These are phyloP conservation scores for Eristalis pertinax DNA, from an alignment of 2,888 invertebrate genomes.

Conservation along the genomic window DNA sequence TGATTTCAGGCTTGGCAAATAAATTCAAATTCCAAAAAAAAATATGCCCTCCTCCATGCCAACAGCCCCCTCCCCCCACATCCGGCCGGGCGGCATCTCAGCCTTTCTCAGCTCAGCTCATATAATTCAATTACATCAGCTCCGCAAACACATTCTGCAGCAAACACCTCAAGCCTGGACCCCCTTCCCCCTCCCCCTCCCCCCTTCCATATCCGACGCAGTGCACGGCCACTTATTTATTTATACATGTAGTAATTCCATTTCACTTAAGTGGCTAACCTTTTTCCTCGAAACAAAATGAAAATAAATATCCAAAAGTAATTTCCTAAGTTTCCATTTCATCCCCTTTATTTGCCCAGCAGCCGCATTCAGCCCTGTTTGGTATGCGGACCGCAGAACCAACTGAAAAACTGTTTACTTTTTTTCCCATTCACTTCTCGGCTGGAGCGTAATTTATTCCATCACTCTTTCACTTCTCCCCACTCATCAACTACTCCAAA, in stretches of 20 bases:
- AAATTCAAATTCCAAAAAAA: not conserved
- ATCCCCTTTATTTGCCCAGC: slow-evolving; percentile 1
- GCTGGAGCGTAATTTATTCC: slow-evolving; percentile 41
- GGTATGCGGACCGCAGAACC: slow-evolving; percentile 35
- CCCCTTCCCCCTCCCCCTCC: too few species aligned
- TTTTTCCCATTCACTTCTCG: slow-evolving; percentile 41
- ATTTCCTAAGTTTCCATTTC: slow-evolving; percentile 12
- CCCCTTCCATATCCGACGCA: not conserved
- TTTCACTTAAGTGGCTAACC: slow-evolving; percentile 31
- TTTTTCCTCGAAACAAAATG: not conserved
- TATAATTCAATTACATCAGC: not conserved
- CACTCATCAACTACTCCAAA: slow-evolving; percentile 31
- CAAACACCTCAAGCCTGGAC: not conserved
- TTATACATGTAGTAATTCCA: slow-evolving; percentile 11
- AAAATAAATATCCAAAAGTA: slow-evolving; percentile 29
- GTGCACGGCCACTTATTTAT: not conserved
- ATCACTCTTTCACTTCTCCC: slow-evolving; percentile 40
- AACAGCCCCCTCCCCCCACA: not conserved
- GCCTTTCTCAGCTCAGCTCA: not conserved
- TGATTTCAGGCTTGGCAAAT: not conserved
- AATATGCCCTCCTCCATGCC: not conserved
- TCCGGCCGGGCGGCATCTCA: not conserved
- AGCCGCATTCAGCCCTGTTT: not conserved
- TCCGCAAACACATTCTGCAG: not conserved
- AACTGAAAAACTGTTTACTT: slow-evolving; percentile 40